Evolutionary conservation across 2,113 vertebrate species (phyloP).

Genomic region (Corapipo altera): DNA sequence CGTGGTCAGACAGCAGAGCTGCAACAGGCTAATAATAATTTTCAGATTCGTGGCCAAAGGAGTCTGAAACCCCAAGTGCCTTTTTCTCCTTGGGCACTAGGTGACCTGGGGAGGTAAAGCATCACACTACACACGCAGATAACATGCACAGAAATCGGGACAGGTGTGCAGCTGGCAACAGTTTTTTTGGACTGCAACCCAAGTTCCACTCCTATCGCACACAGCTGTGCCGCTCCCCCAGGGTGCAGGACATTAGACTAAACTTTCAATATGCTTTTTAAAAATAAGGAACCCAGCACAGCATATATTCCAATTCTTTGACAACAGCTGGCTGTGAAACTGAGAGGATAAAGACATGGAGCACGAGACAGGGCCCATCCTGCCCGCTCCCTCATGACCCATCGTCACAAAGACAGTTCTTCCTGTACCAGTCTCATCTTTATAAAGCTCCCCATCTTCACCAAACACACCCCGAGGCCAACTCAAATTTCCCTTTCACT

Average conservation of each 20-base stretch:
- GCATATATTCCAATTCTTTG: background rate
- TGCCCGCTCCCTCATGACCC: background rate
- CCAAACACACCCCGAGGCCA: background rate
- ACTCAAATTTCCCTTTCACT: background rate
- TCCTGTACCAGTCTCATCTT: rapidly evolving
- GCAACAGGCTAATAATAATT: background rate
- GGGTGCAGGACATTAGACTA: rapidly evolving
- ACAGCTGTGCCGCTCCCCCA: rapidly evolving
- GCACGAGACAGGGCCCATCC: rapidly evolving
- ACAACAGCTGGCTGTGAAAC: background rate
- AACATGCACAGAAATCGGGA: background rate
- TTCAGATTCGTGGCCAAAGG: background rate
- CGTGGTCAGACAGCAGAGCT: background rate
- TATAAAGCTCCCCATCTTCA: background rate
- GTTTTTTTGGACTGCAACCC: background rate
- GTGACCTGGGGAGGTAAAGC: background rate
- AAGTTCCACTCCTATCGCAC: background rate
- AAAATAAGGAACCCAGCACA: background rate
- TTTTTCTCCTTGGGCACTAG: background rate
- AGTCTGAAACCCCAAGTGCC: background rate
- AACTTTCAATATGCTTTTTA: rapidly evolving
- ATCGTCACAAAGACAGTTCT: rapidly evolving
- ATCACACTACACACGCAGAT: rapidly evolving
- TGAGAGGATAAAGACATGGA: background rate
- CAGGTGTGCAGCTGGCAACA: rapidly evolving